Base-by-base conservation (phyloP, 2,888 invertebrate genomes). In the Dicyrtomina minuta region DNA sequence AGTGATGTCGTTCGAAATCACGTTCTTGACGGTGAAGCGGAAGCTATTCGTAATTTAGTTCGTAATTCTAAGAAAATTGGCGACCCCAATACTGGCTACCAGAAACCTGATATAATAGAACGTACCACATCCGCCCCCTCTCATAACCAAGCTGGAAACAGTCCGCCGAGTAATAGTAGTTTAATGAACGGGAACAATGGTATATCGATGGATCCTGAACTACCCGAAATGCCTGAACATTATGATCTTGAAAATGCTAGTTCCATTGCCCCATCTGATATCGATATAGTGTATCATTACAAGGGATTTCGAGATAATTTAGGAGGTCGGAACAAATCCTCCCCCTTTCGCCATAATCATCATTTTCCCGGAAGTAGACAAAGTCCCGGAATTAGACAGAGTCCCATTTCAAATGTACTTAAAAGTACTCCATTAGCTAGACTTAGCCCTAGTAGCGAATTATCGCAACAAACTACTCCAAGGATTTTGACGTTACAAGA, bases 211-310 rank as follows among this genome's bases (percentile, higher is more conserved):
- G 76, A 78, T 17, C 79, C 79, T 1, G 78, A 78, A 92, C 92
- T 78, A 79, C 84, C 93, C 78, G 91, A 92, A 80, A 85, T 89
- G 72, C 93, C 94, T 0, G 95, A 96, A 81, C 94, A 95, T 81
- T 97, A 97, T 81, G 96, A 97, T 81, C 84, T 97, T 72, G 97
- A 97, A 84, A 96, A 96, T 82, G 96, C 96, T 1, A 96, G 95
- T 81, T 96, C 95, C 0, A 96, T 97, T 77, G 97, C 97, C 0
- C 96, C 97, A 0, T 96, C 96, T 1, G 97, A 97, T 81, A 96
- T 96, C 75, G 96, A 97, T 81, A 93, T 97, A 74, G 93, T 95
- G 13, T 94, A 94, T 80, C 96, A 97, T 81, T 97, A 97, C 81
- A 95, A 96, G 84, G 93, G 84, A 74, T 96, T 93, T 81, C 86